phyloP scores from a whole-genome alignment of 1,140 invertebrate genomes.

The Brachionus koreanus region DNA sequence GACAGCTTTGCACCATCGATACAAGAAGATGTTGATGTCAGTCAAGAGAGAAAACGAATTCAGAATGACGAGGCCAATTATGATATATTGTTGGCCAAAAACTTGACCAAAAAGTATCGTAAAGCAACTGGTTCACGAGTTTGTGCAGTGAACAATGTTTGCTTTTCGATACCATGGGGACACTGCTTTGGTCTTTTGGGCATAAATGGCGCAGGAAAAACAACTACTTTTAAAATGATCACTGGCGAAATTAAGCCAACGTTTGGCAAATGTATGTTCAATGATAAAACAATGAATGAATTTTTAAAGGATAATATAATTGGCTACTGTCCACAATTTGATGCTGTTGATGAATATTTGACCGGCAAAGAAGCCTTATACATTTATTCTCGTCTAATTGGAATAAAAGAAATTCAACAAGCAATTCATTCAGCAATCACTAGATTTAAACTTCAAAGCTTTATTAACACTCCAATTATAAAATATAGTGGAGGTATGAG shows the following conservation, averaged over 20 bases:
- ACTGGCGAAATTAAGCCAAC: slow-evolving; percentile 47
- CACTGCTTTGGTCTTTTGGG: slow-evolving; percentile 58
- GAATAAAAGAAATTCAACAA: slow-evolving; percentile 48
- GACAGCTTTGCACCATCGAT: slow-evolving; percentile 9
- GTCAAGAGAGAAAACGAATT: slow-evolving; percentile 35
- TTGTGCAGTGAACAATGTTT: slow-evolving; percentile 52
- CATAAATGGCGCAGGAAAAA: slow-evolving; percentile 58
- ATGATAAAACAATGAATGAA: slow-evolving; percentile 18
- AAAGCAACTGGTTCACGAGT: slow-evolving; percentile 47
- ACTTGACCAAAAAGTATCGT: slow-evolving; percentile 38
- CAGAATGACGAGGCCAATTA: slow-evolving; percentile 25
- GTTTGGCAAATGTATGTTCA: slow-evolving; percentile 26
- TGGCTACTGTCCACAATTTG: slow-evolving; percentile 77
- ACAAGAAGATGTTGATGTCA: slow-evolving; percentile 8
- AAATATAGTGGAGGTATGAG: slow-evolving; percentile 59
- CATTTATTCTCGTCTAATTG: slow-evolving; percentile 53
- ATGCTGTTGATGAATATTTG: slow-evolving; percentile 71
- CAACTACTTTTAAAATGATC: slow-evolving; percentile 58
- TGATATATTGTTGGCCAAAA: slow-evolving; percentile 39
- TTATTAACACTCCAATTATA: slow-evolving; percentile 51
- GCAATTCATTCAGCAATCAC: slow-evolving; percentile 51
- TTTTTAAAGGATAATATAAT: slow-evolving; percentile 49
- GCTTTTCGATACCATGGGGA: slow-evolving; percentile 52
- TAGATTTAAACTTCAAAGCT: slow-evolving; percentile 50
- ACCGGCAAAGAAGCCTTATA: slow-evolving; percentile 59